Percentiles rank a stretch among this genome's conserved stretches.
These are phyloP conservation scores for Lobophora halterata DNA, from an alignment of 2,888 invertebrate genomes.

Conservation along the genomic window DNA sequence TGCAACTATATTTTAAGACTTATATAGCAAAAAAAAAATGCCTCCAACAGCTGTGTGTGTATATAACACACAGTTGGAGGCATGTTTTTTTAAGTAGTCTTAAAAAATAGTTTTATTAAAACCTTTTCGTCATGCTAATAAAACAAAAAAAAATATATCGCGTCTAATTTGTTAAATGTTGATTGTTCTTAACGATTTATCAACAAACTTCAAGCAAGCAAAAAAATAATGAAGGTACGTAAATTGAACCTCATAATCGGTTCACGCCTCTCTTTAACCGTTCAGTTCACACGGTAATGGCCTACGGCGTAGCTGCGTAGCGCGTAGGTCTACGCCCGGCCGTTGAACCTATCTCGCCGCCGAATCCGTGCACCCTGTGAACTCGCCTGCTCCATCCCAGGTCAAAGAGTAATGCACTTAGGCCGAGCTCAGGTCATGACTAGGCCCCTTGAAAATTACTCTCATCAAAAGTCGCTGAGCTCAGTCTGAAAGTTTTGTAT, in stretches of 20 bases:
- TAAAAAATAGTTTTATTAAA: no score
- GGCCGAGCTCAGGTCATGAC: conserved; percentile 19
- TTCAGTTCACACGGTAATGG: conserved; percentile 39
- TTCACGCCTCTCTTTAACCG: conserved; percentile 17
- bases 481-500: conserved; percentile 3
- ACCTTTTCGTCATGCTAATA: no score
- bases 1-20: conserved; percentile 1
- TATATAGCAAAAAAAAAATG: no score
- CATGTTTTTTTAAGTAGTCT: no score
- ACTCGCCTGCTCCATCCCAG: conserved; percentile 54
- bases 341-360: conserved; percentile 59
- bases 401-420: conserved; percentile 59
- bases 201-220: conserved; percentile 4
- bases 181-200: no score
- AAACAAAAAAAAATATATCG: no score
- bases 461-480: conserved; percentile 11
- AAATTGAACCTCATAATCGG: conserved; percentile 19
- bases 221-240: conserved; percentile 21
- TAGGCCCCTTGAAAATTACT: conserved; percentile 18
- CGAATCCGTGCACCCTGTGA: conserved; percentile 66
- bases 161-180: no score
- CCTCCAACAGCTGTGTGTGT: no score
- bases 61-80: no score
- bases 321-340: conserved; percentile 71
- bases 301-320: conserved; percentile 75